Evolutionary conservation across 1,140 invertebrate genomes (phyloP), one percentile per base, ranked within the genome.

Genomic region (Diorhabda sublineata): DNA sequence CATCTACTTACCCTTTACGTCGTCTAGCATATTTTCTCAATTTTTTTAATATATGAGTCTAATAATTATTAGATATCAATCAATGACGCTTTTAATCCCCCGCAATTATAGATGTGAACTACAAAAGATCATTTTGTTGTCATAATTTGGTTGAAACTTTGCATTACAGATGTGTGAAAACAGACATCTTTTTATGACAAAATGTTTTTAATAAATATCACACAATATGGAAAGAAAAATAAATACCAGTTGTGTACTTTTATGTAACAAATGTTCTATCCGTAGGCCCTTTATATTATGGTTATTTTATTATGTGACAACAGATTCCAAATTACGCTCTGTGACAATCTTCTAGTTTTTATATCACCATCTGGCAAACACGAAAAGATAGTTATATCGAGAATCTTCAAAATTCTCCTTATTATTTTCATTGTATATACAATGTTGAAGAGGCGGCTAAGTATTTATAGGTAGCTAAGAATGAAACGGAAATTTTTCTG

Each of bases 251-350:
- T 52, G 47, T 52, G 6, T 52, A 52, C 47, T 52, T 26, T 6
- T 3, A 6, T 52, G 47, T 52, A 52, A 52, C 47, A 52, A 52
- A 52, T 52, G 47, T 52, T 52, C 47, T 52, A 52, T 52, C 47
- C 47, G 47, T 52, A 52, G 47, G 47, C 47, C 4, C n/a, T 8
- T 8, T 52, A 52, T 52, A 52, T 52, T 52, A 52, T 52, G n/a
- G 47, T 52, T 52, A 52, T 52, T 62, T 62, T 62, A 62, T 62
- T 62, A 62, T 62, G 61, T 62, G 61, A 44, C 43, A 62, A 45
- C 61, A 62, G 45, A 62, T 8, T 44, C 61, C 8, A 62, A 62
- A 62, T 62, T 62, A 62, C 45, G 45, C 11, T 42, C 45, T 42
- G 61, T 62, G 61, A 62, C 61, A 62, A 62, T 42, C 11, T 44